Percentiles rank a stretch among this genome's conserved stretches.
These are phyloP conservation scores for Aratinga solstitialis DNA, from an alignment of 2,797 vertebrate genomes.

Conservation along the genomic window DNA sequence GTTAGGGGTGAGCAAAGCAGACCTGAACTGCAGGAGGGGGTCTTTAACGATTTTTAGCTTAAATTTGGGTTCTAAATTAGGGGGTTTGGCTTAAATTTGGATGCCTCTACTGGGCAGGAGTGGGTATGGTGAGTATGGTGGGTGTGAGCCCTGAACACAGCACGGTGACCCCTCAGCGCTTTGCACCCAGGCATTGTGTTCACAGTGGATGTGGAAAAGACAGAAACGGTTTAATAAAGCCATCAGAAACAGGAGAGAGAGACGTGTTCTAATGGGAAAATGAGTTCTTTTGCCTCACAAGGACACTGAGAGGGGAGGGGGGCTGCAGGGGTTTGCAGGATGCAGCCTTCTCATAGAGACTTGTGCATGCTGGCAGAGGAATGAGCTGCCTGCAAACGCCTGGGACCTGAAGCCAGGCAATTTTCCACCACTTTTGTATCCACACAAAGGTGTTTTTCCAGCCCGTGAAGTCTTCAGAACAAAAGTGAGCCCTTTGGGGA, in stretches of 20 bases:
- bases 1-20: background rate
- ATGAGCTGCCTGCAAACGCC: background rate
- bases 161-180: background rate
- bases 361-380: background rate
- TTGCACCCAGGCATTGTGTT: background rate
- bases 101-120: background rate
- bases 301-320: too few relatives aligned
- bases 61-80: background rate
- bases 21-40: background rate
- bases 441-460: background rate
- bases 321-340: rapidly evolving
- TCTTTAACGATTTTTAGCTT: rapidly evolving
- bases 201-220: background rate
- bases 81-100: background rate
- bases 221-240: background rate
- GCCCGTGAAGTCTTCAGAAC: background rate
- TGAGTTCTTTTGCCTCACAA: background rate
- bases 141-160: background rate
- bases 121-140: rapidly evolving
- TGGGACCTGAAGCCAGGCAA: background rate
- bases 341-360: background rate
- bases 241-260: background rate
- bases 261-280: background rate
- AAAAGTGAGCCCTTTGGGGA: background rate
- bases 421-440: background rate